phyloP scores from a whole-genome alignment of 2,888 invertebrate species.

The Hirtodrosophila alboralis region DNA sequence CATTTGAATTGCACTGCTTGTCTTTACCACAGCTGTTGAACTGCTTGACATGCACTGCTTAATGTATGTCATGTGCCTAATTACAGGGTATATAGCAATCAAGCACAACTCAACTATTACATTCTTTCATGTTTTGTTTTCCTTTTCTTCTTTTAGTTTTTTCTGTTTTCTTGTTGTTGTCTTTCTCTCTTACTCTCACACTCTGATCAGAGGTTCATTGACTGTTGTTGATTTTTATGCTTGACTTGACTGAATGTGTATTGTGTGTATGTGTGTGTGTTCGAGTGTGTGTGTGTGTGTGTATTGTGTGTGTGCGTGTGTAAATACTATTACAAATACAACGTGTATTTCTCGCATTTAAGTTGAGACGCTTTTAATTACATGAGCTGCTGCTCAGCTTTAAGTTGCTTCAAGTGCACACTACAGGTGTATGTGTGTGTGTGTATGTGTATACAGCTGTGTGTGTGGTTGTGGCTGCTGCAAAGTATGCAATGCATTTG shows the following conservation, averaged over 20 bases:
- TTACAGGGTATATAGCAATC: too few species aligned
- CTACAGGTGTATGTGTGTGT: constrained; percentile 5
- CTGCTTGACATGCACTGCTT: too few species aligned
- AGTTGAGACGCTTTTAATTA: constrained; percentile 41
- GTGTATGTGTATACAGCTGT: background rate
- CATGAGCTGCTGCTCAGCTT: constrained; percentile 32
- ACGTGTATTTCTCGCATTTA: constrained; percentile 26
- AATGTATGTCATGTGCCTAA: too few species aligned
- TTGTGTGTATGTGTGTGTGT: constrained; percentile 30
- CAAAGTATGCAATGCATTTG: constrained; percentile 64
- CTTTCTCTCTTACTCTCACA: constrained; percentile 19
- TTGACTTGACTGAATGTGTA: constrained; percentile 48
- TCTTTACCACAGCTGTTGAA: too few species aligned
- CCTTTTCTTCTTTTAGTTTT: constrained; percentile 16
- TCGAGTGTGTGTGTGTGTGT: constrained; percentile 15
- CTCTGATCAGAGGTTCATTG: constrained; percentile 66
- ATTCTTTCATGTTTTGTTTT: constrained; percentile 40
- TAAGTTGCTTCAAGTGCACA: constrained; percentile 18
- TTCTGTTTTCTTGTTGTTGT: constrained; percentile 13
- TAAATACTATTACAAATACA: constrained; percentile 7
- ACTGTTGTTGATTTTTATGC: constrained; percentile 74
- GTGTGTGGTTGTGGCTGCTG: constrained; percentile 24
- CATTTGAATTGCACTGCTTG: too few species aligned
- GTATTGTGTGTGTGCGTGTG: constrained; percentile 7
- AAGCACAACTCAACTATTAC: too few species aligned